Percentiles rank a stretch among this genome's conserved stretches.
Conservation (phyloP, 2,797 vertebrate genomes). For the Fundulus diaphanus region DNA sequence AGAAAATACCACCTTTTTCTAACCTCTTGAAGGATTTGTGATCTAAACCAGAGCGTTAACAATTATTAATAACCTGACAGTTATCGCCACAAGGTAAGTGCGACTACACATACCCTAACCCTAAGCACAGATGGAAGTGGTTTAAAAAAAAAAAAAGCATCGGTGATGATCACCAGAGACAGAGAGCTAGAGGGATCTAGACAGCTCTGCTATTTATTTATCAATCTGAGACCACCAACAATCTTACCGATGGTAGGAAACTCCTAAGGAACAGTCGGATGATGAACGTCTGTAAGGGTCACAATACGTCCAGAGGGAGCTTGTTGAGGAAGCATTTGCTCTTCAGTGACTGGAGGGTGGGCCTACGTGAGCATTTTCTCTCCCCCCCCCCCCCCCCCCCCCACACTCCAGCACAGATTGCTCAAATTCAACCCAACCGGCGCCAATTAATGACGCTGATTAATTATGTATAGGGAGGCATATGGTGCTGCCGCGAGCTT, state of each 20-base stretch:
- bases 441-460: constrained; percentile 34
- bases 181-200: neutral
- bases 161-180: neutral
- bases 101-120: too few species aligned
- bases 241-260: neutral
- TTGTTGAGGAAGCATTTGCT: constrained; percentile 2
- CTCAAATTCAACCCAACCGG: neutral
- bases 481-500: constrained; percentile 39
- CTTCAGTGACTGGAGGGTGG: neutral
- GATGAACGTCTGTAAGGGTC: constrained; percentile 29
- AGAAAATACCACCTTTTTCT: too few species aligned
- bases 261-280: neutral
- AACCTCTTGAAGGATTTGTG: too few species aligned
- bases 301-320: constrained; percentile 6
- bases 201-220: neutral
- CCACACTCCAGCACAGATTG: constrained; percentile 6
- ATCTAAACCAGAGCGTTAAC: too few species aligned
- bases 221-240: neutral
- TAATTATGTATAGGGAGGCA: constrained; percentile 58
- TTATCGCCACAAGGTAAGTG: too few species aligned
- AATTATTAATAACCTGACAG: too few species aligned
- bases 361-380: neutral
- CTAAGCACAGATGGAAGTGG: too few species aligned
- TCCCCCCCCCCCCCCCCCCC: constrained; percentile 19
- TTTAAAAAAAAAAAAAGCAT: too few species aligned